These are phyloP conservation scores for Natator depressus DNA, from an alignment of 2,113 vertebrate species.

Conservation along the genomic window DNA sequence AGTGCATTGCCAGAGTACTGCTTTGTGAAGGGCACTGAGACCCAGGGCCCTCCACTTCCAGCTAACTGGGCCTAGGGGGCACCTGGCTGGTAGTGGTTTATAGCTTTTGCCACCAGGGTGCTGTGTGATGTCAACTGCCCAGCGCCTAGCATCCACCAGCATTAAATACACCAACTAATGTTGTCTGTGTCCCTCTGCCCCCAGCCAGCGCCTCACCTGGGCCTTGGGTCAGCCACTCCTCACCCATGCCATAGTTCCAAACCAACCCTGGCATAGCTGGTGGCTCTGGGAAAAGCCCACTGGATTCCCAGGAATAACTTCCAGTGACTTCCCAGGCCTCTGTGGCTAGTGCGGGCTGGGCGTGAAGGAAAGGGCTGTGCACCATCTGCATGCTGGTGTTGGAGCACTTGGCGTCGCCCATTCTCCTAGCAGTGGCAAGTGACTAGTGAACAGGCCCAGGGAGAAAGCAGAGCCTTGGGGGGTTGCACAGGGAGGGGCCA, in stretches of 20 bases:
- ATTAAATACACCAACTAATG: neutral
- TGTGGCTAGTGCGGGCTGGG: too few species aligned
- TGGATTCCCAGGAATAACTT: too few species aligned
- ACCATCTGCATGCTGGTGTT: too few species aligned
- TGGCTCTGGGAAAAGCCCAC: too few species aligned
- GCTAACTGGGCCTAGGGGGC: neutral
- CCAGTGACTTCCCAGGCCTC: too few species aligned
- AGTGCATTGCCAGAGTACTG: neutral
- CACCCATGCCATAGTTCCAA: neutral
- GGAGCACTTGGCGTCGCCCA: too few species aligned
- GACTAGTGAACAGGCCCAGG: too few species aligned
- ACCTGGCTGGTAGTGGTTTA: neutral
- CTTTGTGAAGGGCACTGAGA: neutral
- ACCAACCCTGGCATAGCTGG: too few species aligned
- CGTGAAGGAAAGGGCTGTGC: too few species aligned
- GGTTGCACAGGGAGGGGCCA: too few species aligned
- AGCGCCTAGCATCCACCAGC: neutral
- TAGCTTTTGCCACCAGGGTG: neutral
- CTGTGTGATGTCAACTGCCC: neutral
- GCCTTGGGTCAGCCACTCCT: neutral
- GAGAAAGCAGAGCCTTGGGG: too few species aligned
- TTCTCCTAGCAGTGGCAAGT: too few species aligned
- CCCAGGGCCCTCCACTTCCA: neutral
- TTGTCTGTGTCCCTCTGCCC: neutral
- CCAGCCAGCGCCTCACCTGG: neutral